Evolutionary conservation across 2,797 vertebrate species (phyloP), one percentile per base, ranked within the genome.

Genomic region (Ibycter americanus): DNA sequence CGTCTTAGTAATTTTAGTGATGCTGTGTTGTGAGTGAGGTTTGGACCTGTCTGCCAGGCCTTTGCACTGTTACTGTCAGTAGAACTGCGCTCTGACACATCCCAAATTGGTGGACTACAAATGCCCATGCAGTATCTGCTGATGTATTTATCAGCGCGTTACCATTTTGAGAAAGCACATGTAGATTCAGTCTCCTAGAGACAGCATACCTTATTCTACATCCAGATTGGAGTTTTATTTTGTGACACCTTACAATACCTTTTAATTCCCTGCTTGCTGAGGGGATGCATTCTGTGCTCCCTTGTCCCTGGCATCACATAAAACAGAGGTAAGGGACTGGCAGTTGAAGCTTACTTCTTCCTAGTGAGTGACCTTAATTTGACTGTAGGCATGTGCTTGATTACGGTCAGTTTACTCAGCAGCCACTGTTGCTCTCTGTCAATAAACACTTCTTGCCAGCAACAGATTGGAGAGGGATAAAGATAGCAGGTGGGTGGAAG

Each of bases 161-260:
- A 11, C 12, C 31, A 3, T 56, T 85, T 16, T 5, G 22, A 51
- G 62, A 7, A 19, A 87, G 8, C 31, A 7, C 0, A 0, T 14
- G 23, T 14, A 42, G 18, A 1, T 12, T 31, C 8, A 2, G 3
- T 13, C 27, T 49, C n/a, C 22, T 18, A 1, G 29, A 46, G 52
- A 40, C 20, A 18, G 0, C 17, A 1, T 6, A 12, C 15, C 22
- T 32, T 7, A 0, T n/a, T 16, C 18, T 18, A 6, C 5, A 5
- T 9, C 32, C 34, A 9, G 21, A 4, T 16, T 3, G 18, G 40
- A 44, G 38, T 12, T 63, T 16, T 38, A 1, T 12, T 67, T 55
- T 52, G 15, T n/a, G 46, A 0, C 4, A 0, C 36, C 17, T 66
- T 8, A 9, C 49, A 19, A 4, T 17, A 4, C 9, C 18, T 66